These are phyloP conservation scores for Alauda arvensis DNA, from an alignment of 2,797 vertebrate species.

Conservation along the genomic window DNA sequence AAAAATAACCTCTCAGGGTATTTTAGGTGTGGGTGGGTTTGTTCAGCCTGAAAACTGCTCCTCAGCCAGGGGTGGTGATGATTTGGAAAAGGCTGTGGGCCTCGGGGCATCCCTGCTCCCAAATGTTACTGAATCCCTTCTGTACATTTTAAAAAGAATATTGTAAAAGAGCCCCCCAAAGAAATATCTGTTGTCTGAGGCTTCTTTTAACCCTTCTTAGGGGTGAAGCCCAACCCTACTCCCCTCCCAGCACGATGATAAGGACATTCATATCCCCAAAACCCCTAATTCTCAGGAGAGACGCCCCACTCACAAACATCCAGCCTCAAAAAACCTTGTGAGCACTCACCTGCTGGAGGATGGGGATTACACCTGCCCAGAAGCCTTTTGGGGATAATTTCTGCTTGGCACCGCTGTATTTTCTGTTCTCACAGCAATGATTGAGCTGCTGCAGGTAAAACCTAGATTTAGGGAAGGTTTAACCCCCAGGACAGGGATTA, in stretches of 20 bases:
- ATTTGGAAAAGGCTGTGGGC: no score
- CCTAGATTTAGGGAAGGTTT: not conserved
- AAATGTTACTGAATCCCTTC: not conserved
- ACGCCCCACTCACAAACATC: rapidly evolving
- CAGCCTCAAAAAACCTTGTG: not conserved
- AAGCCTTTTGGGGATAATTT: rapidly evolving
- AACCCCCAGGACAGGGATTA: not conserved
- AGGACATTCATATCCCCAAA: not conserved
- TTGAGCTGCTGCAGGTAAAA: not conserved
- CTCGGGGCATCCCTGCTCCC: rapidly evolving
- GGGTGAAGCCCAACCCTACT: rapidly evolving
- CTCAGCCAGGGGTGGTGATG: rapidly evolving
- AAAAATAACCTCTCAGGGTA: rapidly evolving
- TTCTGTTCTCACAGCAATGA: not conserved
- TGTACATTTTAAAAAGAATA: not conserved
- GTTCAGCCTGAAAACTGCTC: not conserved
- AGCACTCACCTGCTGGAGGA: not conserved
- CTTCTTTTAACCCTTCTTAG: rapidly evolving
- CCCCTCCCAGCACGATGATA: not conserved
- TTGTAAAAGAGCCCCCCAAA: not conserved
- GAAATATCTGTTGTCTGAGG: rapidly evolving
- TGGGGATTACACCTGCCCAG: rapidly evolving
- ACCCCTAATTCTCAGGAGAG: rapidly evolving
- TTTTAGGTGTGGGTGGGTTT: not conserved
- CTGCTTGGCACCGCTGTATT: rapidly evolving